These are phyloP conservation scores for Spodoptera exigua DNA, from an alignment of 2,888 invertebrate genomes.

Conservation along the genomic window DNA sequence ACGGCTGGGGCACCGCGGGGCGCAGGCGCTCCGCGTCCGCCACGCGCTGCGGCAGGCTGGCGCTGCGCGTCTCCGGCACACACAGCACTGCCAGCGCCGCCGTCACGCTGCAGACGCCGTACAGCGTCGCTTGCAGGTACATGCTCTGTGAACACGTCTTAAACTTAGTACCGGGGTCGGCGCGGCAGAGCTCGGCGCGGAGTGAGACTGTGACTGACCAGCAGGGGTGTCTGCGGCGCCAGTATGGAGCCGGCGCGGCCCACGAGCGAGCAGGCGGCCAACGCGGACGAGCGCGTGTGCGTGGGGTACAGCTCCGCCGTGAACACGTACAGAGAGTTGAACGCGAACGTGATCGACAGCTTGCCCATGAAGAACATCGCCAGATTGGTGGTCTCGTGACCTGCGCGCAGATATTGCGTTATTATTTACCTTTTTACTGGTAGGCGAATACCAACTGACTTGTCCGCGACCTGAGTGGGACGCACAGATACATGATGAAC, in stretches of 20 bases:
- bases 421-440: no score
- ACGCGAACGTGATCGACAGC: constrained; percentile 91
- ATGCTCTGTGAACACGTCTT: constrained; percentile 61
- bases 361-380: constrained; percentile 90
- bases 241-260: constrained; percentile 92
- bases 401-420: constrained; percentile 57
- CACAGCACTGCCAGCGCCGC: constrained; percentile 88
- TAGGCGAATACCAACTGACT: no score
- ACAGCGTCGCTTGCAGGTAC: constrained; percentile 80
- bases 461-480: no score
- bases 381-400: constrained; percentile 70
- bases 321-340: constrained; percentile 91
- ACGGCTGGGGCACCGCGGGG: constrained; percentile 33
- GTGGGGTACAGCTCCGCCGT: constrained; percentile 93
- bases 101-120: constrained; percentile 76
- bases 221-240: constrained; percentile 92
- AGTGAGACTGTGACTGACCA: constrained; percentile 77
- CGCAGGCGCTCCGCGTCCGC: constrained; percentile 80
- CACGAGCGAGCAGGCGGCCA: constrained; percentile 92
- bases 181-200: neutral
- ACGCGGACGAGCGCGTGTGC: constrained; percentile 90
- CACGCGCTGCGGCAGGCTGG: constrained; percentile 87
- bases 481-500: no score
- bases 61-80: constrained; percentile 90
- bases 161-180: neutral